Base-by-base conservation (phyloP, 2,888 invertebrate genomes). In the Neocrepidodera transversa region DNA sequence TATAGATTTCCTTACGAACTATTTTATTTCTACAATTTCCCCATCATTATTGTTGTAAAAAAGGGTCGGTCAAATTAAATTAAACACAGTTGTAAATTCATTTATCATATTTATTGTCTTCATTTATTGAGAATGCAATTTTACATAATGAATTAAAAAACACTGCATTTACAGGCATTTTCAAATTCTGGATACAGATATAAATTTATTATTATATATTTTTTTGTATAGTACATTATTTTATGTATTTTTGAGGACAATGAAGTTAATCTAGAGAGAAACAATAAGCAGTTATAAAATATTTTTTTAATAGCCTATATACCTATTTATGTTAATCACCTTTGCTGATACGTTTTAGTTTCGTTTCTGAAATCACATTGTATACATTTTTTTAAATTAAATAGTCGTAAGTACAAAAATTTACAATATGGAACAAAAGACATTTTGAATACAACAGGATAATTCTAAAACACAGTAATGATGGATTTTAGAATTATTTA, bases 121-220 rank as follows among this genome's bases (percentile, higher is more conserved):
- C 73, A 78, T 77, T 80, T 80, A 79, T 79, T 80, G 77, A 79
- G 78, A 80, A 80, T 80, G 79, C 79, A 78, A 76, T 78, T 75
- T 77, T 72, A 40, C 75, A 77, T 74, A 74, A 75, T 75, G 72
- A 68, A 43, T 50, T 50, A 30, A 53, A 50, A 20, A 6, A 59
- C 45, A 55, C 30, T 56, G 52, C 45, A 60, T 56, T 60, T 51
- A 48, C 38, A 52, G 60, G 36, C 47, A 36, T 43, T 45, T 54
- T 20, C 35, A 35, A 53, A 43, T 43, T 45, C 18, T 20, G 38
- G 17, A 38, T 40, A 52, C 11, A 38, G 28, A 38, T 35, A n/a
- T 18, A 28, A 11, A 45, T 14, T 43, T 17, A 17, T 32, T 28
- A 23, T 3, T 43, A 5, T 7, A 14, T 5, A 26, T 43, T 35